Evolutionary conservation across 1,140 invertebrate genomes (phyloP).

Genomic region (Riptortus pedestris): DNA sequence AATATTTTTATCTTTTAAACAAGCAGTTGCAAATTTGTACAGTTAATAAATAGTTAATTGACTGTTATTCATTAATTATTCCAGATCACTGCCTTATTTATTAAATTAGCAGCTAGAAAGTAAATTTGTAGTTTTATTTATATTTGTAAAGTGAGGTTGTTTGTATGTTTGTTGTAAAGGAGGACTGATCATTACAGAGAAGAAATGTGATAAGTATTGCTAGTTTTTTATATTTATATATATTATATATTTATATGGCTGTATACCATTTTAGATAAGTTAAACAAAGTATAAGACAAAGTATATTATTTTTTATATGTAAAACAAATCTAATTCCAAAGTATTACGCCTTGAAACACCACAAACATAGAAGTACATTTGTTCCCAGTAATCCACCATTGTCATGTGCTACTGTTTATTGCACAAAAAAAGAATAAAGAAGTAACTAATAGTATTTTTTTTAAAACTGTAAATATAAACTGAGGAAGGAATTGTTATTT

Average conservation of each 20-base stretch:
- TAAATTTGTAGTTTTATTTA: background rate
- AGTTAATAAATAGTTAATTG: background rate
- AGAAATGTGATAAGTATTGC: conserved; percentile 22
- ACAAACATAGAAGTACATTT: background rate
- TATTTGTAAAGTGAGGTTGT: background rate
- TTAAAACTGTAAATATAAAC: background rate
- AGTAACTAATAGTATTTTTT: background rate
- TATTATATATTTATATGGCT: conserved; percentile 12
- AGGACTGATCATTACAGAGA: background rate
- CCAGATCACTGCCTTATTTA: conserved; percentile 7
- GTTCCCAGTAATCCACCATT: no score
- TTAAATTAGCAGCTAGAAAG: background rate
- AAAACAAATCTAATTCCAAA: background rate
- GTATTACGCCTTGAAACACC: background rate
- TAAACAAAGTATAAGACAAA: conserved; percentile 13
- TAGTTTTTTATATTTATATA: conserved; percentile 17
- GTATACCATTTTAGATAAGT: conserved; percentile 3
- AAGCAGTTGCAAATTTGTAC: no score
- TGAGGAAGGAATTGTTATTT: background rate
- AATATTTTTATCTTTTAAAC: no score
- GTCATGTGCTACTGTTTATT: background rate
- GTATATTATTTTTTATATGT: conserved; percentile 9
- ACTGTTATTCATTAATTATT: background rate
- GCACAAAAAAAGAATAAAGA: background rate
- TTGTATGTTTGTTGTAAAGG: background rate